Evolutionary conservation across 1,140 invertebrate genomes (phyloP), one percentile per base, ranked within the genome.

Genomic region (Megalonaias nervosa): DNA sequence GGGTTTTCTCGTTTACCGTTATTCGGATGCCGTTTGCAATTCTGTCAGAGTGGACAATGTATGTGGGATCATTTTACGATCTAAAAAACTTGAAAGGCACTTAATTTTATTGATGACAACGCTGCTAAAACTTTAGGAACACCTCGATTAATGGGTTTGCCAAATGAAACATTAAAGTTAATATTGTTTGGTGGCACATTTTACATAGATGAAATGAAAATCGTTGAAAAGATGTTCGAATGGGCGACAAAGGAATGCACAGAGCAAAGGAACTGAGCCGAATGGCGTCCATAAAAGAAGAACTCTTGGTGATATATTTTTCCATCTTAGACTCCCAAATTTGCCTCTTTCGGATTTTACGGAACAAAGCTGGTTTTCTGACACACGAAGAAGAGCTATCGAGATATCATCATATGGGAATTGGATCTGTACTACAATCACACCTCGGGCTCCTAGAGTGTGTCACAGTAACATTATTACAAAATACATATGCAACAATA

Each of bases 121-220:
- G 70, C 70, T 16, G 4, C 5, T 19, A 19, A 5, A 13, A n/a
- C 62, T 55, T 16, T 72, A 4, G 16, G 58, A 31, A 59, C 73
- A 14, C 56, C 16, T 11, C 59, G 15, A 6, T 72, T 72, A 17
- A 17, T 72, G 31, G n/a, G 48, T 1, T 14, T 72, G 19, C n/a
- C 59, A 6, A 15, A 31, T n/a, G 38, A 72, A 12, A n/a, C 15
- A 26, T 48, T 72, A 15, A 58, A n/a, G 19, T 64, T 62, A 19
- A 55, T 72, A n/a, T 64, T 72, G 64, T 6, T 55, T 48, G 31
- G 70, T 48, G 60, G 48, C 31, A 72, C 69, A 19, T 71, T 71
- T 60, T 61, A 71, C 23, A 21, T n/a, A 23, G 57, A 59, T 38
- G 69, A 71, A 60, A 23, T 26, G 57, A n/a, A 23, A 59, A 71